Base-by-base conservation (phyloP, 2,113 vertebrate genomes). In the Ammodramus savannarum region DNA sequence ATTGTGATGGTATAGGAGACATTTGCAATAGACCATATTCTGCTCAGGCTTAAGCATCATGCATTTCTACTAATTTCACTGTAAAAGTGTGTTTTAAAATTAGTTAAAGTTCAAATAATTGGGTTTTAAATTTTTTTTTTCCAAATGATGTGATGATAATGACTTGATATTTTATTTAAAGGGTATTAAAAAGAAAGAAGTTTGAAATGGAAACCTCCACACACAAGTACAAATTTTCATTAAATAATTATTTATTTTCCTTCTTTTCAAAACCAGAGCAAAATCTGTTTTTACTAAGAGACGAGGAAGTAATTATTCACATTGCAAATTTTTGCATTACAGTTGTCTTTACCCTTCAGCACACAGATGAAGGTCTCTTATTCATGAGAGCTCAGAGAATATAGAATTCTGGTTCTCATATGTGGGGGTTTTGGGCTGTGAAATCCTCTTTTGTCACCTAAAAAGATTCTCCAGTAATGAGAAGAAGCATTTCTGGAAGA, bases 81-180 rank as follows among this genome's bases (percentile, higher is more conserved):
- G 12, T 23, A 52, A 52, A 7, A 54, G 0, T 52, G 13, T 78
- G 12, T 68, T 87, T 79, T 6, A 87, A 92, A 92, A 73, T 58
- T 32, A 57, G 7, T 7, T 9, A 57, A 23, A 84, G 14, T 41
- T 91, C 31, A 89, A 77, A 10, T 63, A 51, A 3, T 67, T 51
- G 18, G 9, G 7, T 9, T 26, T n/a, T 6, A 3, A 32, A 17
- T 1, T 2, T 48, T 71, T 66, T 90, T 89, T 90, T 89, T 87
- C 90, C 55, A 87, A 85, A 68, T 92, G 82, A 75, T 93, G 58
- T 41, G 75, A 23, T 89, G 7, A 65, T 43, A 80, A 27, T 88
- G 7, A 65, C 17, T 81, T 95, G 54, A 93, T 38, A 67, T 84
- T 96, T 94, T 89, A 89, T 95, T 93, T 85, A 95, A 83, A 74